These are phyloP conservation scores for Rhynchopsitta pachyrhyncha DNA, from an alignment of 2,113 vertebrate genomes.

Conservation along the genomic window DNA sequence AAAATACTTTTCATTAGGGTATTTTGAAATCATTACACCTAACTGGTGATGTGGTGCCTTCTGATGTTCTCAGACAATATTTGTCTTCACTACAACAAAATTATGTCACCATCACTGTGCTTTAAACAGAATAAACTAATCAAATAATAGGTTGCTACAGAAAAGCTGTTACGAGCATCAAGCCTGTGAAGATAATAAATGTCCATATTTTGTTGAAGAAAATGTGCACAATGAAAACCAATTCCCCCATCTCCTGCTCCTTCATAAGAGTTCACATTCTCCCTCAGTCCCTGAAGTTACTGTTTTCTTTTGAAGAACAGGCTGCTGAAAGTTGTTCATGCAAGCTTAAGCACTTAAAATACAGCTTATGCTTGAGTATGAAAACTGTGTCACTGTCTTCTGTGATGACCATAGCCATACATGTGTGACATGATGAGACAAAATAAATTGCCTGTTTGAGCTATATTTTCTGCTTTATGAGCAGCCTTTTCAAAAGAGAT, in stretches of 20 bases:
- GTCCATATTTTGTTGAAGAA: background rate
- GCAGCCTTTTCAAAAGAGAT: background rate
- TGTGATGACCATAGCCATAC: background rate
- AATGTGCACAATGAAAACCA: background rate
- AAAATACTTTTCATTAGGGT: conserved; percentile 13
- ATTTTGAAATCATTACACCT: conserved; percentile 24
- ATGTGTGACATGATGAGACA: background rate
- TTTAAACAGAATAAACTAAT: background rate
- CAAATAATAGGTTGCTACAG: conserved; percentile 2
- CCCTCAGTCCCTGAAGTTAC: background rate
- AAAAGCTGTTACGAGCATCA: background rate
- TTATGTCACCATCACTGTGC: background rate
- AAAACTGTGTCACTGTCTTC: background rate
- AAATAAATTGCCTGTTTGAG: background rate
- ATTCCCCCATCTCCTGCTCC: background rate
- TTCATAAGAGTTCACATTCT: background rate
- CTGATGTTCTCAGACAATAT: background rate
- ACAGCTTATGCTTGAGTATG: background rate
- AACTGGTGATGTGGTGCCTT: background rate
- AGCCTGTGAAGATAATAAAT: background rate
- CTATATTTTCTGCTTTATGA: background rate
- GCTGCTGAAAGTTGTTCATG: background rate
- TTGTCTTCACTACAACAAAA: conserved; percentile 22
- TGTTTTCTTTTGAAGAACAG: background rate
- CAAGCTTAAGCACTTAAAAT: background rate